Percentiles rank a stretch among this genome's conserved stretches.
Conservation (phyloP, 2,113 vertebrate genomes). For the Glaucidium brasilianum region DNA sequence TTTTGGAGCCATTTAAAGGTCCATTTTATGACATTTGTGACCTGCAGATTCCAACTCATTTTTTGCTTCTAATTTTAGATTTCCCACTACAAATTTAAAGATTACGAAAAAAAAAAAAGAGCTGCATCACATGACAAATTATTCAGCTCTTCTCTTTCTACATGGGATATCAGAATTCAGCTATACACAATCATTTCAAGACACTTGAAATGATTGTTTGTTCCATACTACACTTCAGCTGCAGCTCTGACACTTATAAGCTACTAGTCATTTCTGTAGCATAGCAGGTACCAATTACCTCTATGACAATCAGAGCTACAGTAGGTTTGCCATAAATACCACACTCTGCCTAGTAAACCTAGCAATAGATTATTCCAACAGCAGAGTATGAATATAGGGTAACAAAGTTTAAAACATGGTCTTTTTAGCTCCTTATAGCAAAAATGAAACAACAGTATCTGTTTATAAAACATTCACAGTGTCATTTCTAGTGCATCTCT, state of each 20-base stretch:
- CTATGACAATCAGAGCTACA: neutral
- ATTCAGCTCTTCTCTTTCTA: neutral
- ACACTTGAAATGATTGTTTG: neutral
- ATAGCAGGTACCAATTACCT: neutral
- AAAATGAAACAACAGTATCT: neutral
- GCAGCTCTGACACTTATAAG: neutral
- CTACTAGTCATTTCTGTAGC: neutral
- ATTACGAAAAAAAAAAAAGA: neutral
- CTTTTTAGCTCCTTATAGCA: neutral
- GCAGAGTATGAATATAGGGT: neutral
- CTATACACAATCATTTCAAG: neutral
- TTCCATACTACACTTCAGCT: neutral
- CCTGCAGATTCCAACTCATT: neutral
- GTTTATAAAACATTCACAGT: neutral
- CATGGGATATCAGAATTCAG: neutral
- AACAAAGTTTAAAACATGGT: neutral
- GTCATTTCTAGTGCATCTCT: neutral
- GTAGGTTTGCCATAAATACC: neutral
- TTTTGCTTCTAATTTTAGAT: neutral
- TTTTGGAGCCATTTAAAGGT: neutral
- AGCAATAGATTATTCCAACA: neutral
- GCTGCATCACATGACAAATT: neutral
- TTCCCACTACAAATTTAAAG: neutral
- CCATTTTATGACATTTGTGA: neutral
- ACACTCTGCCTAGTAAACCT: neutral